Conservation (phyloP, 2,888 invertebrate genomes). For the Phyllotreta cruciferae region DNA sequence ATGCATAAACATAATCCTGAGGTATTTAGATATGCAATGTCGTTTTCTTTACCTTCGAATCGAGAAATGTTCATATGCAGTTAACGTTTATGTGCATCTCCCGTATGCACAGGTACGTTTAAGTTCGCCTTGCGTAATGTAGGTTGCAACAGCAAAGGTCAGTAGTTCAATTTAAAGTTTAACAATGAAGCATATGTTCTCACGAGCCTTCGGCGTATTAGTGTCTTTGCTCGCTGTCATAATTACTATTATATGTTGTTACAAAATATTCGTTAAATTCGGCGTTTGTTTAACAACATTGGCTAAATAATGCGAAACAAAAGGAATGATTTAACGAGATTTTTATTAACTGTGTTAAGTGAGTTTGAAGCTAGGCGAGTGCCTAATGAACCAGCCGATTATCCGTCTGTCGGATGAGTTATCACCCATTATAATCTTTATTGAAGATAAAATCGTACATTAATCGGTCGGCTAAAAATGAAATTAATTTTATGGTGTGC, state of each 20-base stretch:
- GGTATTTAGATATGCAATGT: no score
- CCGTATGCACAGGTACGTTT: slow-evolving; percentile 11
- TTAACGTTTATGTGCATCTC: background rate
- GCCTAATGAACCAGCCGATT: no score
- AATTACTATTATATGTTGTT: slow-evolving; percentile 19
- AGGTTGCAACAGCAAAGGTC: slow-evolving; percentile 38
- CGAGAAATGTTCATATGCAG: background rate
- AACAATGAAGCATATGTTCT: slow-evolving; percentile 42
- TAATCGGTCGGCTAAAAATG: no score
- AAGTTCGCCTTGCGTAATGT: slow-evolving; percentile 20
- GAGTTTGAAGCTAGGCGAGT: no score
- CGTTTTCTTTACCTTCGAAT: slow-evolving; percentile 1
- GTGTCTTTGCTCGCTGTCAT: slow-evolving; percentile 24
- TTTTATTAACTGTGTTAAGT: no score
- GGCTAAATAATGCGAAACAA: no score
- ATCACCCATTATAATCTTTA: no score
- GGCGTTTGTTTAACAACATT: slow-evolving; percentile 9
- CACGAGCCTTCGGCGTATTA: slow-evolving; percentile 35
- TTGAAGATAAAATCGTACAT: no score
- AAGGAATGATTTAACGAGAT: no score
- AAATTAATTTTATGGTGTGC: no score
- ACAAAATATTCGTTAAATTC: slow-evolving; percentile 21
- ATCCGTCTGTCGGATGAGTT: no score
- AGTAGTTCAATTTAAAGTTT: slow-evolving; percentile 34
- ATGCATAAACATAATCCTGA: no score